Evolutionary conservation across 2,113 vertebrate genomes (phyloP).

Genomic region (Burhinus bistriatus): DNA sequence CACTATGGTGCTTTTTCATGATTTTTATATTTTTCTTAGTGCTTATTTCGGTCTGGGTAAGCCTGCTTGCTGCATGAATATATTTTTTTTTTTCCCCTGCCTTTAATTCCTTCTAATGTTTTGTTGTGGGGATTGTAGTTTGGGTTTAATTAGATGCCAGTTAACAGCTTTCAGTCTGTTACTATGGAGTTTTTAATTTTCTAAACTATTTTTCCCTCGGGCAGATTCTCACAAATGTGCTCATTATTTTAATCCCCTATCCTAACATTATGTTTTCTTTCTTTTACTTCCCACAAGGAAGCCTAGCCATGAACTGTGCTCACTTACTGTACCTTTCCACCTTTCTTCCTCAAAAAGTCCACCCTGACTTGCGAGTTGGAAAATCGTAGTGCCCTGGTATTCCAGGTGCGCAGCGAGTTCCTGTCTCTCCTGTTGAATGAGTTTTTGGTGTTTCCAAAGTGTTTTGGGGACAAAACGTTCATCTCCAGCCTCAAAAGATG

Average conservation of each 20-base stretch:
- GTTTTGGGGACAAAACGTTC: rapidly evolving
- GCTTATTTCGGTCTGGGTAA: background rate
- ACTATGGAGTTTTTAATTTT: constrained; percentile 14
- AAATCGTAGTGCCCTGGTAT: background rate
- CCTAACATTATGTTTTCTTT: background rate
- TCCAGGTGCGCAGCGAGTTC: rapidly evolving
- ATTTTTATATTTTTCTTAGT: background rate
- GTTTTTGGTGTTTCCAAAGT: background rate
- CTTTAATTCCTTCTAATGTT: background rate
- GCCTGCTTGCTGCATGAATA: background rate
- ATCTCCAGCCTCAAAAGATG: rapidly evolving
- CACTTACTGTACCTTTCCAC: background rate
- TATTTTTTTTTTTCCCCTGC: background rate
- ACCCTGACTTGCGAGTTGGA: rapidly evolving
- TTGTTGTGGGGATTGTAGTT: background rate
- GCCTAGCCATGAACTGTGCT: background rate
- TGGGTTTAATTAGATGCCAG: background rate
- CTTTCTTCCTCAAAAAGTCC: background rate
- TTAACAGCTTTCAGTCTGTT: background rate
- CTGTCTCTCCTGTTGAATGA: background rate
- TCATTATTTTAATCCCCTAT: background rate
- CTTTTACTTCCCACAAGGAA: background rate
- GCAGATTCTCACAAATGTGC: background rate
- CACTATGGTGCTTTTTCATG: background rate
- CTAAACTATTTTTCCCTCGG: background rate